A percentile compares a stretch with the other conserved stretches of the same genome.
phyloP scores from a whole-genome alignment of 2,888 invertebrate genomes.

The Archips crataeganus region DNA sequence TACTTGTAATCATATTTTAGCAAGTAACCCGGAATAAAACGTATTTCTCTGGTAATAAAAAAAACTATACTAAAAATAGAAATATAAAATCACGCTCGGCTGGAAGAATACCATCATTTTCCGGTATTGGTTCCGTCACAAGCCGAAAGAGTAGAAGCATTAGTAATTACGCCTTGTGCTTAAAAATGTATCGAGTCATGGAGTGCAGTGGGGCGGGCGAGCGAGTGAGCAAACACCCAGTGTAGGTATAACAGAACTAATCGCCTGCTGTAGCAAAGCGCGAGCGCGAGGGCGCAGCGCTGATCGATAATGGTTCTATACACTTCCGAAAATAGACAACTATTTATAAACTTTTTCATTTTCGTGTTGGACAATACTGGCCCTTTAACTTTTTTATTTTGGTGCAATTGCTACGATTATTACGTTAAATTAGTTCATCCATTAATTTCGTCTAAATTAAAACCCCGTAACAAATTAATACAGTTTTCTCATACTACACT shows the following conservation, averaged over 20 bases:
- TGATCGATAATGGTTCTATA: conserved; percentile 24
- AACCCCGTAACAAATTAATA: no score
- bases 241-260: conserved; percentile 9
- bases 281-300: conserved; percentile 18
- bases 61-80: no score
- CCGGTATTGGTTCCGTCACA: neutral
- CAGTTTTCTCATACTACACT: neutral
- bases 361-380: neutral
- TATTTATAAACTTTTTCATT: conserved; percentile 15
- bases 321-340: conserved; percentile 17
- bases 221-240: conserved; percentile 6
- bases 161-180: conserved; percentile 3
- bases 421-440: no score
- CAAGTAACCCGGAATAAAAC: no score
- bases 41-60: no score
- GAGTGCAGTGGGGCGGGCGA: neutral
- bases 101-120: neutral
- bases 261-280: conserved; percentile 10
- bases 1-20: no score
- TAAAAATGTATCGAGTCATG: conserved; percentile 21
- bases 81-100: no score
- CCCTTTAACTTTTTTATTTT: neutral
- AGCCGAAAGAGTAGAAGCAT: neutral
- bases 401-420: neutral
- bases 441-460: no score